These are phyloP conservation scores for Nesoenas mayeri DNA, from an alignment of 2,113 vertebrate genomes.

Conservation along the genomic window DNA sequence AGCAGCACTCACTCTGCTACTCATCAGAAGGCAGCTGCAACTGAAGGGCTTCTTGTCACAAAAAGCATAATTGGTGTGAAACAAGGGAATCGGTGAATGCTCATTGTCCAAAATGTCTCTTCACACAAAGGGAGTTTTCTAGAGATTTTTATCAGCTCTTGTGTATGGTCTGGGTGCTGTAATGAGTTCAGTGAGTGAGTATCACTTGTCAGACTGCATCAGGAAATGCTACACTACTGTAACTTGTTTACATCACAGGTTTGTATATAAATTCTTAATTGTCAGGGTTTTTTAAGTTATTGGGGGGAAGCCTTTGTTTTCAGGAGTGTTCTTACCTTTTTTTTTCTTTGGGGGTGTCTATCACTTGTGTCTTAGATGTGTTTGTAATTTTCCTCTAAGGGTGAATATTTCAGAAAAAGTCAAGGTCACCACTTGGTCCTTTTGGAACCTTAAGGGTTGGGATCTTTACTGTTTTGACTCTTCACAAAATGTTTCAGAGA, in stretches of 20 bases:
- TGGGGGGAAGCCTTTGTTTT: neutral
- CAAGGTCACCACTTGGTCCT: neutral
- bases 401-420: neutral
- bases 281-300: neutral
- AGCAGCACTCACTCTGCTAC: neutral
- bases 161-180: neutral
- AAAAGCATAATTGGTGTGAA: neutral
- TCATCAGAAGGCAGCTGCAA: neutral
- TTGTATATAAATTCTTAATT: neutral
- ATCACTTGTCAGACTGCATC: neutral
- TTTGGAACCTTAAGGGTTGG: neutral
- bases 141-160: neutral
- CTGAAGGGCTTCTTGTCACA: constrained; percentile 6
- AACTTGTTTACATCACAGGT: neutral
- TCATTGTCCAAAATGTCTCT: neutral
- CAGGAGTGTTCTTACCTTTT: neutral
- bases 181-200: neutral
- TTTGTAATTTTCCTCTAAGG: neutral
- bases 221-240: neutral
- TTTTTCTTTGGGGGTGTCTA: no score
- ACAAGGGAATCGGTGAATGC: neutral
- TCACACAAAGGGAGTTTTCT: neutral
- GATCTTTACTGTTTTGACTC: neutral
- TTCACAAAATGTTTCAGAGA: neutral
- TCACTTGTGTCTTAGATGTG: neutral